phyloP scores from a whole-genome alignment of 2,113 vertebrate genomes.

The Bothrops jararaca region DNA sequence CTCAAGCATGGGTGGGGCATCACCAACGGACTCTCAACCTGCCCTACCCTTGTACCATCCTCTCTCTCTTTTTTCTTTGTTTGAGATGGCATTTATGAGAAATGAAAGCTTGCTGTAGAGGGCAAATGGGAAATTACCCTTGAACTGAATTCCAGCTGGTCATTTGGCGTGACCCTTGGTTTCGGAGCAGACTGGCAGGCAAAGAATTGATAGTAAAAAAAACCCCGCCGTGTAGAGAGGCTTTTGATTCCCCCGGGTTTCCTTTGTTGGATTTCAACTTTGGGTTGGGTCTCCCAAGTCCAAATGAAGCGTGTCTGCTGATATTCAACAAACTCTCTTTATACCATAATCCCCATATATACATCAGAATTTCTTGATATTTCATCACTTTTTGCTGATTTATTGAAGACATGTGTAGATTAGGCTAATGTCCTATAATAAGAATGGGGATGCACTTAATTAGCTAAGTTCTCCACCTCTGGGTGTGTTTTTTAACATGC shows the following conservation, averaged over 20 bases:
- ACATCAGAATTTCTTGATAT: neutral
- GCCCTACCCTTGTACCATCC: slow-evolving; percentile 31
- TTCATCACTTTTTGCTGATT: neutral
- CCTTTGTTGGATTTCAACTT: neutral
- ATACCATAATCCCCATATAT: neutral
- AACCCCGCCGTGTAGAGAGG: neutral
- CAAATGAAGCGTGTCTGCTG: neutral
- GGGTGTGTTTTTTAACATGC: neutral
- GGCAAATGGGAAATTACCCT: neutral
- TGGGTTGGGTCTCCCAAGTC: neutral
- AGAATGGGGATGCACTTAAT: neutral
- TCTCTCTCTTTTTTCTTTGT: slow-evolving; percentile 62
- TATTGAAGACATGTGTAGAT: neutral
- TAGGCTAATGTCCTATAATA: neutral
- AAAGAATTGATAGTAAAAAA: neutral
- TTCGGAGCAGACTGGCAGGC: neutral
- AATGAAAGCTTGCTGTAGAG: slow-evolving; percentile 16
- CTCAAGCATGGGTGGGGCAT: slow-evolving; percentile 58
- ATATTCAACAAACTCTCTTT: neutral
- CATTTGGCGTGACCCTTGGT: neutral
- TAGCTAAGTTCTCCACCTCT: neutral
- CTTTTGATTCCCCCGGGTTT: neutral
- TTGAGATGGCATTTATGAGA: slow-evolving; percentile 53
- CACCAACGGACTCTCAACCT: slow-evolving; percentile 49
- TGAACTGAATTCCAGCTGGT: neutral